These are phyloP conservation scores for Archocentrus centrarchus DNA, from an alignment of 2,113 vertebrate genomes.

Conservation along the genomic window DNA sequence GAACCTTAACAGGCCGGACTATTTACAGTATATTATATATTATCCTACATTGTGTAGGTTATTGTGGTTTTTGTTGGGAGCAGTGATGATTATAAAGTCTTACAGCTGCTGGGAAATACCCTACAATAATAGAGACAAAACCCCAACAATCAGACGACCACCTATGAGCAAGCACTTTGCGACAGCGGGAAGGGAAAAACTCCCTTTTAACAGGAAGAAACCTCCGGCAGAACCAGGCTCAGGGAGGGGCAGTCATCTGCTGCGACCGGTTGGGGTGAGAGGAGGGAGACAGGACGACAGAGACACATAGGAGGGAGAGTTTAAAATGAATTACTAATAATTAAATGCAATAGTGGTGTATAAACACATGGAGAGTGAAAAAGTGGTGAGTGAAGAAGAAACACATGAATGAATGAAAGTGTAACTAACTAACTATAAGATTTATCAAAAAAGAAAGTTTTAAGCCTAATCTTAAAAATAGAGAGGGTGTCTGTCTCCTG, in stretches of 20 bases:
- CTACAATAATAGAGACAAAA: not conserved
- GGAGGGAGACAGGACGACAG: not conserved
- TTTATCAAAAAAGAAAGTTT: too few relatives aligned
- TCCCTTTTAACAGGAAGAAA: slow-evolving; percentile 8
- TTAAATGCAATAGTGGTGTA: not conserved
- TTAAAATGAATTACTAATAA: not conserved
- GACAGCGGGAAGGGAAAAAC: not conserved
- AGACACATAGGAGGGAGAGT: not conserved
- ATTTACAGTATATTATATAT: too few relatives aligned
- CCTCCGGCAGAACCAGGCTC: not conserved
- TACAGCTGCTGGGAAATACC: too few relatives aligned
- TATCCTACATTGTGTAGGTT: too few relatives aligned
- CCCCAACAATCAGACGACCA: too few relatives aligned
- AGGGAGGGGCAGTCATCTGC: not conserved
- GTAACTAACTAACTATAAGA: too few relatives aligned
- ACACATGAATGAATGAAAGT: not conserved
- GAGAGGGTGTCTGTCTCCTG: too few relatives aligned
- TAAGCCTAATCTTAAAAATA: too few relatives aligned
- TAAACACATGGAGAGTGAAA: not conserved
- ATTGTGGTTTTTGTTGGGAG: too few relatives aligned
- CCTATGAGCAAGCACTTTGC: not conserved
- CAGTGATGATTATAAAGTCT: too few relatives aligned
- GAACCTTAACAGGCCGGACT: too few relatives aligned
- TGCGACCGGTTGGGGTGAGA: not conserved
- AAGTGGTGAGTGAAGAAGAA: not conserved